Evolutionary conservation across 2,888 invertebrate genomes (phyloP).

Genomic region (Chouioia cunea): DNA sequence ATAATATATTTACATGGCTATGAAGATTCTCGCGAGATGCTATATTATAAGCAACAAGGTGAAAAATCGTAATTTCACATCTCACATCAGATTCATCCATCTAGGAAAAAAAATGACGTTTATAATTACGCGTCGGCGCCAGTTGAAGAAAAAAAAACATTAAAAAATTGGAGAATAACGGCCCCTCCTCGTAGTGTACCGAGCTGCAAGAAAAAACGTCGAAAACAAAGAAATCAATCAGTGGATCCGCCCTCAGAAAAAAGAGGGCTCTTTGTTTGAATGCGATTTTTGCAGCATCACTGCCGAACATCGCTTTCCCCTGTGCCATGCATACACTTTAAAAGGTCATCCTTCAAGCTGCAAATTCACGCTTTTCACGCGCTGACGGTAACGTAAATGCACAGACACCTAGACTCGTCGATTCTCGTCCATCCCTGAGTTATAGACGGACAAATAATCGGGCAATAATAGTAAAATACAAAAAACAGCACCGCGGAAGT

Average conservation of each 20-base stretch:
- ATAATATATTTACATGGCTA: no score
- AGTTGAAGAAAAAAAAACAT: no score
- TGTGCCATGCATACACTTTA: conserved; percentile 39
- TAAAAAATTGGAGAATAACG: no score
- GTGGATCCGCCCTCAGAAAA: conserved; percentile 30
- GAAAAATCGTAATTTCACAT: no score
- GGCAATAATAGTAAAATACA: not conserved
- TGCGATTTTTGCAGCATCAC: conserved; percentile 30
- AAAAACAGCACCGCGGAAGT: conserved; percentile 19
- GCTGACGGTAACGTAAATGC: conserved; percentile 1
- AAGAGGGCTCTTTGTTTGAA: conserved; percentile 33
- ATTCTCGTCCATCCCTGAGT: not conserved
- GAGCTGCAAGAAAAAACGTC: no score
- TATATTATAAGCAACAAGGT: no score
- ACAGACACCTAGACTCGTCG: not conserved
- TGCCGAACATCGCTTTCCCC: not conserved
- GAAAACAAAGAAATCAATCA: conserved; percentile 16
- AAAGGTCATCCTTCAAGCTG: conserved; percentile 38
- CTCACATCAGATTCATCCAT: no score
- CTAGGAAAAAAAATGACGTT: no score
- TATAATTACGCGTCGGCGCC: no score
- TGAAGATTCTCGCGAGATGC: no score
- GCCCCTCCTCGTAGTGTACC: no score
- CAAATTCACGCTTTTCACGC: conserved; percentile 18
- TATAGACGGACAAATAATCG: not conserved